A percentile compares a stretch with the other conserved stretches of the same genome.
Conservation (phyloP, 2,113 vertebrate genomes). For the Aphelocoma coerulescens region DNA sequence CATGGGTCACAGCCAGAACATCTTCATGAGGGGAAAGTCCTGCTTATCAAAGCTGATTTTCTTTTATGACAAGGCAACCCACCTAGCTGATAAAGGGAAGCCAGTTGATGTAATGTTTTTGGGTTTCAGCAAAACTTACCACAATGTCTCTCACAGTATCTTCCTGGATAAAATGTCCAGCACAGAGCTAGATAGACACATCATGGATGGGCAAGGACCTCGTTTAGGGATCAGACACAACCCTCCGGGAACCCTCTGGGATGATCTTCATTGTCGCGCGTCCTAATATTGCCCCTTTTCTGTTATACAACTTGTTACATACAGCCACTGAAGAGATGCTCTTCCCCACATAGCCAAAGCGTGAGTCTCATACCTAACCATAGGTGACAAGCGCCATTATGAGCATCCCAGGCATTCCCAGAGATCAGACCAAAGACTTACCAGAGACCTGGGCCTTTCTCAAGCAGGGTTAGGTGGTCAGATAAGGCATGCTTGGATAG, state of each 20-base stretch:
- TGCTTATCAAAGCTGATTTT: not conserved
- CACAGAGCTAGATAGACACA: not conserved
- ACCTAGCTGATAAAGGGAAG: not conserved
- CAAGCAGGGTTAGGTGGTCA: not conserved
- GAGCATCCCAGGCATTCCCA: not conserved
- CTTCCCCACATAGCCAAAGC: not conserved
- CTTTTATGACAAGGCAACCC: not conserved
- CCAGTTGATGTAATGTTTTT: not conserved
- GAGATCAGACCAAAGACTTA: not conserved
- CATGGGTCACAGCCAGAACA: fast-evolving
- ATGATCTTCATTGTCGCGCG: not conserved
- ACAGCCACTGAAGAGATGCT: not conserved
- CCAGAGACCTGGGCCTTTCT: fast-evolving
- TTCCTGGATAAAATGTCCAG: not conserved
- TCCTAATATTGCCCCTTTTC: not conserved
- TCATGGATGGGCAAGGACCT: too few relatives aligned
- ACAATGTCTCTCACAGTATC: not conserved
- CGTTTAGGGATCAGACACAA: fast-evolving
- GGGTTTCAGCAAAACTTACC: not conserved
- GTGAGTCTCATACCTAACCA: not conserved
- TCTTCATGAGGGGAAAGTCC: not conserved
- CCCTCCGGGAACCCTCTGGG: not conserved
- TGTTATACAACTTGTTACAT: not conserved
- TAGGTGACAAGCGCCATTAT: not conserved
- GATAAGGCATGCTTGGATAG: fast-evolving